A percentile compares a stretch with the other conserved stretches of the same genome.
These are phyloP conservation scores for Cordilura impudica DNA, from an alignment of 2,888 invertebrate species.

Conservation along the genomic window DNA sequence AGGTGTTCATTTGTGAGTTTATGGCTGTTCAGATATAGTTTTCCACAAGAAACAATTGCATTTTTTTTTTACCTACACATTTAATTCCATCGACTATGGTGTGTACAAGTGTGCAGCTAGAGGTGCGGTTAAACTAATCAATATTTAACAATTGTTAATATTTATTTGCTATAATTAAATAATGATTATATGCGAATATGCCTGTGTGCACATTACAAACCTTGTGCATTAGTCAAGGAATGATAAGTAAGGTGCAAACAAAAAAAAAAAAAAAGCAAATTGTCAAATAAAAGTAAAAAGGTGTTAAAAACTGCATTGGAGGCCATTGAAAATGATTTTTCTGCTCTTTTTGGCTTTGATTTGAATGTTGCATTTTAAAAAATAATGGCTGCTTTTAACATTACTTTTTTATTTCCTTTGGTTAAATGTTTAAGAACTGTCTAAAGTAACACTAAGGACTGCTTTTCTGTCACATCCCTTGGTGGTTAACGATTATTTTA, in stretches of 20 bases:
- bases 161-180: conserved; percentile 57
- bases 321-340: too few relatives aligned
- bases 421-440: too few relatives aligned
- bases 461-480: too few relatives aligned
- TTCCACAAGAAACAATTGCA: background rate
- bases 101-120: background rate
- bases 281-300: conserved; percentile 17
- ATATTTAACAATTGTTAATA: conserved; percentile 53
- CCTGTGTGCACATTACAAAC: background rate
- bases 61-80: background rate
- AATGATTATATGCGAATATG: conserved; percentile 45
- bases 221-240: conserved; percentile 41
- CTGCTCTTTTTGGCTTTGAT: too few relatives aligned
- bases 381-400: too few relatives aligned
- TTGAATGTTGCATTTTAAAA: too few relatives aligned
- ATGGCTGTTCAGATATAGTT: conserved; percentile 6
- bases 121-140: conserved; percentile 55
- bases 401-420: too few relatives aligned
- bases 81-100: background rate
- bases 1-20: conserved; percentile 2
- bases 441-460: too few relatives aligned
- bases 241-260: conserved; percentile 41
- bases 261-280: too few relatives aligned
- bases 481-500: too few relatives aligned
- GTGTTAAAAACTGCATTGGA: conserved; percentile 8